phyloP scores from a whole-genome alignment of 2,797 vertebrate genomes.

The Ciconia nigra region DNA sequence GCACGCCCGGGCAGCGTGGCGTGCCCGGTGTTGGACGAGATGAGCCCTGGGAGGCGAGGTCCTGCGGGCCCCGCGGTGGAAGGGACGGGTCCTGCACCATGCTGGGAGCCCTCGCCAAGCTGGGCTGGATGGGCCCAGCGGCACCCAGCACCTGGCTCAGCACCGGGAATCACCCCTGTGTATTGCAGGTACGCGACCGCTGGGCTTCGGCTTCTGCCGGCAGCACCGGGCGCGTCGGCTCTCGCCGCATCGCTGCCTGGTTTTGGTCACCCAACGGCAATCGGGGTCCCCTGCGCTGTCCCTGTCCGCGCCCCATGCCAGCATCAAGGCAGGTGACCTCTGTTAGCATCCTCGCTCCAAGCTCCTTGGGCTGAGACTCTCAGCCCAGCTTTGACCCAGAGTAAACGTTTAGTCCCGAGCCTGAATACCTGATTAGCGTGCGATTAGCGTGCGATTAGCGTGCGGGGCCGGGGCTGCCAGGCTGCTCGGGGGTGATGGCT shows the following conservation, averaged over 20 bases:
- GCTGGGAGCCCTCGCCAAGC: accelerated
- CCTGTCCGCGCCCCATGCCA: background rate
- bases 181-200: background rate
- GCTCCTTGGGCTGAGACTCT: background rate
- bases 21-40: accelerated
- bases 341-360: no score
- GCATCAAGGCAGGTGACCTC: background rate
- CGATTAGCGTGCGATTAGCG: no score
- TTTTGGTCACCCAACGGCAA: background rate
- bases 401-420: no score
- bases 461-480: no score
- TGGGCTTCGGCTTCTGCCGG: background rate
- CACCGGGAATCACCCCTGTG: background rate
- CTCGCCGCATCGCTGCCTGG: accelerated
- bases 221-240: accelerated
- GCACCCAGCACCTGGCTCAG: background rate
- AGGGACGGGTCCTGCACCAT: accelerated
- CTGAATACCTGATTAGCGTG: background rate
- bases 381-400: background rate
- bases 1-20: accelerated
- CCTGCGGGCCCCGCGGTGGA: accelerated
- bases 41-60: accelerated
- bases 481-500: background rate
- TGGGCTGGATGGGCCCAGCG: accelerated
- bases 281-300: no score